A percentile compares a stretch with the other conserved stretches of the same genome.
Evolutionary conservation across 2,797 vertebrate genomes (phyloP).

Genomic region (Scyliorhinus canicula): DNA sequence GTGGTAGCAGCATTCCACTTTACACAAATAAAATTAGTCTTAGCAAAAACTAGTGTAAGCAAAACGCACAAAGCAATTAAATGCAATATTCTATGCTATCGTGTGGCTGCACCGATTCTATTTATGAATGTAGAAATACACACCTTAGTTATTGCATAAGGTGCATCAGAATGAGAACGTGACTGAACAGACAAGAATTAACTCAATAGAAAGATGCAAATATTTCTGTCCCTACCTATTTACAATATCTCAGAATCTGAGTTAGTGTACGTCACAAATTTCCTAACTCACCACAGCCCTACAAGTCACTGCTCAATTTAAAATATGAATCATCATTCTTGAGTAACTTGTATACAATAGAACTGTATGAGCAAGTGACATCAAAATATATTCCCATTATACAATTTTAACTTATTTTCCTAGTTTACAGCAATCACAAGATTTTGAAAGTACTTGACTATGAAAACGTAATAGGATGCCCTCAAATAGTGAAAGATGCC

Average conservation of each 20-base stretch:
- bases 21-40: slow-evolving; percentile 1
- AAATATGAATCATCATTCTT: slow-evolving; percentile 13
- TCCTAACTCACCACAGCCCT: background rate
- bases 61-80: background rate
- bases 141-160: background rate
- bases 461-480: no score
- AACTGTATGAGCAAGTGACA: background rate
- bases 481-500: background rate
- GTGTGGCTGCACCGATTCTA: background rate
- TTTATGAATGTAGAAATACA: background rate
- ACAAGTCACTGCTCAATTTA: background rate
- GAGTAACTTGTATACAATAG: background rate
- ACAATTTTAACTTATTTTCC: background rate
- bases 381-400: background rate
- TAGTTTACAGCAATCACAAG: background rate
- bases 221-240: background rate
- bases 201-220: background rate
- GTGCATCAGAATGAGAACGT: background rate
- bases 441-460: background rate
- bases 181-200: slow-evolving; percentile 17
- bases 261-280: background rate
- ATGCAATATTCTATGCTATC: background rate
- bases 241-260: background rate
- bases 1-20: background rate
- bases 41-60: background rate